Evolutionary conservation across 2,113 vertebrate genomes (phyloP).

Genomic region (Lathamus discolor): DNA sequence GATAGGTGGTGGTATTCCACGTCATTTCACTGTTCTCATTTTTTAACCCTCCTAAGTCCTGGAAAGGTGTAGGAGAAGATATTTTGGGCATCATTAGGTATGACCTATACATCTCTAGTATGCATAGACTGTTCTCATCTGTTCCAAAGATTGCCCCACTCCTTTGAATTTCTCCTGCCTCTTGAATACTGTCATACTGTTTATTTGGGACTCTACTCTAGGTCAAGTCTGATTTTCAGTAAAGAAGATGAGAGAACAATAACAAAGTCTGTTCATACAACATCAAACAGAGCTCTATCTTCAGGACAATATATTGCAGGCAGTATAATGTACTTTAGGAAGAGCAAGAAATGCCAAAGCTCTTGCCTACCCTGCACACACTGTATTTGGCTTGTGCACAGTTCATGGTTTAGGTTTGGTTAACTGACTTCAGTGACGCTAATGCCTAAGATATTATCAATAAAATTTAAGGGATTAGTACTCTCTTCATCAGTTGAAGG

Average conservation of each 20-base stretch:
- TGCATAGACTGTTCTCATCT: background rate
- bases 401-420: background rate
- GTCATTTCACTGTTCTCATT: background rate
- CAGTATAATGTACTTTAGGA: background rate
- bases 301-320: background rate
- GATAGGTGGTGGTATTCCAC: background rate
- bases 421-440: background rate
- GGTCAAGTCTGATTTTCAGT: conserved; percentile 16
- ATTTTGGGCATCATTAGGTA: conserved; percentile 26
- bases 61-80: background rate
- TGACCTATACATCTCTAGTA: background rate
- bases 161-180: conserved; percentile 28
- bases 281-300: background rate
- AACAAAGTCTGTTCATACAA: background rate
- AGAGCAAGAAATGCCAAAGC: background rate
- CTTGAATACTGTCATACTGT: background rate
- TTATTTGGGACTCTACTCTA: background rate
- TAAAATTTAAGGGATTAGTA: background rate
- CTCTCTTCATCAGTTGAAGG: background rate
- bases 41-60: background rate
- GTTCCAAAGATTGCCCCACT: background rate
- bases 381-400: background rate
- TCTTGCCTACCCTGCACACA: background rate
- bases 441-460: background rate
- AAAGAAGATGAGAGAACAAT: conserved; percentile 9